Percentiles rank a stretch among this genome's conserved stretches.
Evolutionary conservation across 2,797 vertebrate genomes (phyloP).

Genomic region (Staurois parvus): DNA sequence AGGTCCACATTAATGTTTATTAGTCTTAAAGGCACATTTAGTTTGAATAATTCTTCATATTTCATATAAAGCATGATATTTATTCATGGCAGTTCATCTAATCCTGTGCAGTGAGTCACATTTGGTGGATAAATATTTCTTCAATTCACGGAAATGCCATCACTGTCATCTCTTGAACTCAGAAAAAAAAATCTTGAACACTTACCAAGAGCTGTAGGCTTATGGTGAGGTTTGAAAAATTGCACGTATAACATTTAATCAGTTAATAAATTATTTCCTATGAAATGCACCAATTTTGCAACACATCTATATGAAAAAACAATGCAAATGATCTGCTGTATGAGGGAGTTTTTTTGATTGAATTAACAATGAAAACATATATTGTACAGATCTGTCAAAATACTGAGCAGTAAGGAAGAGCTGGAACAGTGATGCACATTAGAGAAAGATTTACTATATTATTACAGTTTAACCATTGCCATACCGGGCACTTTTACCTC

Average conservation of each 20-base stretch:
- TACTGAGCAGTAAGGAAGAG: no score
- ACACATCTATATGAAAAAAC: no score
- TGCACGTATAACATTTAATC: not conserved
- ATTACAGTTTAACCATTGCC: no score
- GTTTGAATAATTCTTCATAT: constrained; percentile 1
- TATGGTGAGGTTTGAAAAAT: no score
- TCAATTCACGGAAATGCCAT: constrained; percentile 34
- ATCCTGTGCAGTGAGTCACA: constrained; percentile 12
- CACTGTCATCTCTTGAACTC: constrained; percentile 36
- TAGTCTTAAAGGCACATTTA: not conserved
- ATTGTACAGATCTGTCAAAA: no score
- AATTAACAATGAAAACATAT: no score
- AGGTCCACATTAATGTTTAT: not conserved
- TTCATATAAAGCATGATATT: constrained; percentile 17
- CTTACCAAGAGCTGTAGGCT: not conserved
- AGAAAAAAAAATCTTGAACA: not conserved
- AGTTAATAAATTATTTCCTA: not conserved
- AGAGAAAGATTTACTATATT: no score
- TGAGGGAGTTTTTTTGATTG: no score
- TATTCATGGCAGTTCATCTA: constrained; percentile 1
- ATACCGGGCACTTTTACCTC: no score
- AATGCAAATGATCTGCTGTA: no score
- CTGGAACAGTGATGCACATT: no score
- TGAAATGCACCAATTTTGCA: no score
- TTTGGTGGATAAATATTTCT: constrained; percentile 39